These are phyloP conservation scores for Clarias magur DNA, from an alignment of 2,113 vertebrate species.

Conservation along the genomic window DNA sequence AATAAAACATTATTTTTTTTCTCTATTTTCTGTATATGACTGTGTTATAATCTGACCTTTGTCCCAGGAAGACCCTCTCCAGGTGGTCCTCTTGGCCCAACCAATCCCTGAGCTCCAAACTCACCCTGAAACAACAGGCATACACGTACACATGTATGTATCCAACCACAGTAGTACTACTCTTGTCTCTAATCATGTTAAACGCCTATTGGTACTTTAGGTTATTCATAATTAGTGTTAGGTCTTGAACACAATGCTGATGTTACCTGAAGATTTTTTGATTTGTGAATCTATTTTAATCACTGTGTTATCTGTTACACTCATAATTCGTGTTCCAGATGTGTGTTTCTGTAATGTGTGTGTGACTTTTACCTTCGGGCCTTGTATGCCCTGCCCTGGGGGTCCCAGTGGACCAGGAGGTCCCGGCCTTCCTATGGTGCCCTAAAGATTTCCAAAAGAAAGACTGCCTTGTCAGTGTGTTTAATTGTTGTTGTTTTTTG, in stretches of 20 bases:
- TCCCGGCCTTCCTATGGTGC: constrained; percentile 77
- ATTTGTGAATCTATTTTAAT: background rate
- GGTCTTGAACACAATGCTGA: background rate
- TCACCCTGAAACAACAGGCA: constrained; percentile 75
- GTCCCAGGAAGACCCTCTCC: constrained; percentile 84
- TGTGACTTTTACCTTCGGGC: constrained; percentile 76
- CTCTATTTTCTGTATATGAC: background rate
- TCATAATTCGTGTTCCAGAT: background rate
- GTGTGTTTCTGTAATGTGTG: background rate
- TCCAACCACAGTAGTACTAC: background rate
- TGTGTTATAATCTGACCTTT: constrained; percentile 71
- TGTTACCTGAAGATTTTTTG: background rate
- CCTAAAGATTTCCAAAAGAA: constrained; percentile 65
- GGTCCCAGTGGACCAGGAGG: constrained; percentile 76
- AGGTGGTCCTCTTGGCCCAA: constrained; percentile 79
- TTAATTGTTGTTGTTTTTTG: no score
- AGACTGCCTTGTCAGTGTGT: background rate
- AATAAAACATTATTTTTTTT: background rate
- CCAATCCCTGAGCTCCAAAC: constrained; percentile 80
- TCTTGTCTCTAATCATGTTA: background rate
- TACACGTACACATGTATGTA: background rate
- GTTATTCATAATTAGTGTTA: background rate
- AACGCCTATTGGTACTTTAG: background rate
- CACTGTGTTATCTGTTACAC: background rate
- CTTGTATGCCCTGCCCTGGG: constrained; percentile 84